Evolutionary conservation across 2,888 invertebrate genomes (phyloP).

Genomic region (Siphonodentalium dalli): DNA sequence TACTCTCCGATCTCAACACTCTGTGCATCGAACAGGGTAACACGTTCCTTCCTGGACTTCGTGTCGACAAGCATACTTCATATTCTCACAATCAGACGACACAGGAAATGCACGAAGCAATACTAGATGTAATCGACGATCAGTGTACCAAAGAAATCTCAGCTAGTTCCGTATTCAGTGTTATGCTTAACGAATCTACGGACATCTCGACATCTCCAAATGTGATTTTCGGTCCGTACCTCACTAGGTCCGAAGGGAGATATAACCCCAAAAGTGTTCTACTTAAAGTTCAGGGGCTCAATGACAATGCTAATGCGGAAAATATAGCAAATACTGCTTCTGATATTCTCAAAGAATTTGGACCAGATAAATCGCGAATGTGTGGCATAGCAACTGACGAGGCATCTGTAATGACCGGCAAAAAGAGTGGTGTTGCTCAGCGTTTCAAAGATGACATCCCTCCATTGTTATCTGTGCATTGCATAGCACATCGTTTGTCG

Average conservation of each 20-base stretch:
- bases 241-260: not conserved
- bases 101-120: slow-evolving; percentile 1
- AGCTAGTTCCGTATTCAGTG: slow-evolving; percentile 1
- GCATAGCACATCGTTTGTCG: slow-evolving; percentile 28
- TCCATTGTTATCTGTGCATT: slow-evolving; percentile 26
- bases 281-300: too few species aligned
- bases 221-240: not conserved
- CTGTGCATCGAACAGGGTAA: too few species aligned
- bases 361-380: slow-evolving; percentile 9
- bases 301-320: slow-evolving; percentile 25
- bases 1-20: too few species aligned
- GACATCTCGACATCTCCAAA: slow-evolving; percentile 5
- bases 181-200: slow-evolving; percentile 6
- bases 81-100: slow-evolving; percentile 1
- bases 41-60: not conserved
- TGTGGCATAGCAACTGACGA: slow-evolving; percentile 27
- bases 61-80: slow-evolving; percentile 1
- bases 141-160: not conserved
- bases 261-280: not conserved
- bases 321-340: slow-evolving; percentile 9
- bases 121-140: not conserved
- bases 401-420: slow-evolving; percentile 25
- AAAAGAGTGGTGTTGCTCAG: slow-evolving; percentile 27
- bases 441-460: slow-evolving; percentile 17
- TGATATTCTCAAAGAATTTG: slow-evolving; percentile 7